These are phyloP conservation scores for Passer montanus DNA, from an alignment of 2,113 vertebrate species.

Conservation along the genomic window DNA sequence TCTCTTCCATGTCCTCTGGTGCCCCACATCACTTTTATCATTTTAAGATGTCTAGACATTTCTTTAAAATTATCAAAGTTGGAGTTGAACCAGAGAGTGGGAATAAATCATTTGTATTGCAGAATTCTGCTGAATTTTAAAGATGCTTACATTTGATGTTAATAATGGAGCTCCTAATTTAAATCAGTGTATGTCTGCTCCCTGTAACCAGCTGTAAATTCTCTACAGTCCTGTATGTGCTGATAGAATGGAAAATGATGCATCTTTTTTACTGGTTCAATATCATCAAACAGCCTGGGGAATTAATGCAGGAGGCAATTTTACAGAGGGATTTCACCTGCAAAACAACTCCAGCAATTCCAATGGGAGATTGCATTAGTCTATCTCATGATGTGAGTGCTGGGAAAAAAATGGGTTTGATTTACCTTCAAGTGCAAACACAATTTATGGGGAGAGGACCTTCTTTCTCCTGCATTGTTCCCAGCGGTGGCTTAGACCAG, in stretches of 20 bases:
- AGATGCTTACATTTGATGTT: neutral
- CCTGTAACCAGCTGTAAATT: neutral
- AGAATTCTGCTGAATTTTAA: neutral
- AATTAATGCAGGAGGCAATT: neutral
- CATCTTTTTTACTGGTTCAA: neutral
- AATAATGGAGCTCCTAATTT: neutral
- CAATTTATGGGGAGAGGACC: neutral
- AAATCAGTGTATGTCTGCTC: neutral
- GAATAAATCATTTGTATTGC: neutral
- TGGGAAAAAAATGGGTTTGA: neutral
- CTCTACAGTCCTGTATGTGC: neutral
- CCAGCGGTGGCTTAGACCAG: neutral
- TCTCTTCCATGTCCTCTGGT: neutral
- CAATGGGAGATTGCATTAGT: neutral
- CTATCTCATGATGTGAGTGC: neutral
- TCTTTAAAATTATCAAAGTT: neutral
- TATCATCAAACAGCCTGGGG: neutral
- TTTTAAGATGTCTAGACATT: neutral
- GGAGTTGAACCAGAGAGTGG: neutral
- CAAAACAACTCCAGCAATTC: neutral
- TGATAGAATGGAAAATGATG: neutral
- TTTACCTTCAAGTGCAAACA: neutral
- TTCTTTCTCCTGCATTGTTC: neutral
- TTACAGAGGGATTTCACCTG: neutral
- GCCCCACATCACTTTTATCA: neutral